Evolutionary conservation across 2,113 vertebrate genomes (phyloP).

Genomic region (Syngnathus scovelli): DNA sequence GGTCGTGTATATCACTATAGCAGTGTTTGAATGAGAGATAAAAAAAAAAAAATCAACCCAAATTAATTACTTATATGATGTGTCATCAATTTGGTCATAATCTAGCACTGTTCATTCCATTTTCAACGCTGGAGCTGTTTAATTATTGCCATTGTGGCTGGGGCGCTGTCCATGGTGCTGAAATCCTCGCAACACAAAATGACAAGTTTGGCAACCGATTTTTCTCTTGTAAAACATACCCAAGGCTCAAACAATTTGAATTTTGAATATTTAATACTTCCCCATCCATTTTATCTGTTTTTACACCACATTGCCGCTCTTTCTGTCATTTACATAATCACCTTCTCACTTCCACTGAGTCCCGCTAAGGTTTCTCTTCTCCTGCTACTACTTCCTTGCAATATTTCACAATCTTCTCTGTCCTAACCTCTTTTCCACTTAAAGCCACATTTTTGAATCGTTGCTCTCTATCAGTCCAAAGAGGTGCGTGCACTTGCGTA

Average conservation of each 20-base stretch:
- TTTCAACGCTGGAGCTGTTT: neutral
- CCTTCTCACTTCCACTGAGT: slow-evolving; percentile 3
- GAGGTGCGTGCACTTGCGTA: neutral
- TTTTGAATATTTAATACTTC: neutral
- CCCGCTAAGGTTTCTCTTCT: neutral
- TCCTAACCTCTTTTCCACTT: neutral
- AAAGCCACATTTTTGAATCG: neutral
- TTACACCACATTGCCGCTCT: slow-evolving; percentile 19
- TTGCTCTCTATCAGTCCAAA: neutral
- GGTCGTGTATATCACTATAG: neutral
- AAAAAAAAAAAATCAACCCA: neutral
- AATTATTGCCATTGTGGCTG: too few species aligned
- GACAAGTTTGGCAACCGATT: neutral
- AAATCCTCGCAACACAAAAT: neutral
- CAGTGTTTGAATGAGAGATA: neutral
- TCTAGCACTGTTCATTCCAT: neutral
- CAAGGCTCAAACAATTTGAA: neutral
- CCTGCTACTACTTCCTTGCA: neutral
- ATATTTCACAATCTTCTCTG: neutral
- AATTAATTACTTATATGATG: neutral
- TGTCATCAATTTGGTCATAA: neutral
- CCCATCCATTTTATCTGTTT: slow-evolving; percentile 15
- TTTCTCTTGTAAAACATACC: neutral
- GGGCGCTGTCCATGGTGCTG: slow-evolving; percentile 36
- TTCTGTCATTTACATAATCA: slow-evolving; percentile 10